A percentile compares a stretch with the other conserved stretches of the same genome.
These are phyloP conservation scores for Myotis yumanensis DNA, from an alignment of 2,113 vertebrate species.

Conservation along the genomic window DNA sequence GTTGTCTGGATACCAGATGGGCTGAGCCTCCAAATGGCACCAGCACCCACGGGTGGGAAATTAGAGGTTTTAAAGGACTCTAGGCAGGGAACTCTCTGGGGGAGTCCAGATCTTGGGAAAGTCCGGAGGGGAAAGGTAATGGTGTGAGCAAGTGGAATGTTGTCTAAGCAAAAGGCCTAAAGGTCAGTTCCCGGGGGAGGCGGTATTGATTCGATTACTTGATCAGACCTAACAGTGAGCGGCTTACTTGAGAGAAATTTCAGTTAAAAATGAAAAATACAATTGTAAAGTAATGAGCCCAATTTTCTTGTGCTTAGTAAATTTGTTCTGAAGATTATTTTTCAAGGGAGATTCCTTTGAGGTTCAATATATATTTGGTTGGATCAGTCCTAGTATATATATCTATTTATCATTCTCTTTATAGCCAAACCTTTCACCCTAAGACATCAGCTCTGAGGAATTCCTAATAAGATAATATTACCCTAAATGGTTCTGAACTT, in stretches of 20 bases:
- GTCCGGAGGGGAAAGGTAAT: too few relatives aligned
- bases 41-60: too few relatives aligned
- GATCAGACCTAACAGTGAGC: background rate
- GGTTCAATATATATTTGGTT: background rate
- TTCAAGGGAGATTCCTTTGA: conserved; percentile 25
- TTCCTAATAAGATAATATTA: conserved; percentile 33
- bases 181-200: too few relatives aligned
- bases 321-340: conserved; percentile 39
- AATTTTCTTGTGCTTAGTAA: conserved; percentile 15
- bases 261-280: conserved; percentile 30
- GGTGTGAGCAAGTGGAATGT: too few relatives aligned
- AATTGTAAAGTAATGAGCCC: background rate
- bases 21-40: too few relatives aligned
- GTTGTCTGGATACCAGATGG: too few relatives aligned
- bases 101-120: too few relatives aligned
- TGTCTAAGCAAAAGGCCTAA: too few relatives aligned
- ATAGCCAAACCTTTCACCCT: conserved; percentile 40
- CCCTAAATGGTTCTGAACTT: conserved; percentile 40
- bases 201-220: too few relatives aligned
- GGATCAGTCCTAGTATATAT: background rate
- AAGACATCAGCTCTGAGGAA: conserved; percentile 38
- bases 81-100: too few relatives aligned
- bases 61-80: too few relatives aligned
- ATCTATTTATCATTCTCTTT: conserved; percentile 25
- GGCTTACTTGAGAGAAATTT: conserved; percentile 8